Conservation (phyloP, 2,797 vertebrate species). For the Brachyalestes nurse region DNA sequence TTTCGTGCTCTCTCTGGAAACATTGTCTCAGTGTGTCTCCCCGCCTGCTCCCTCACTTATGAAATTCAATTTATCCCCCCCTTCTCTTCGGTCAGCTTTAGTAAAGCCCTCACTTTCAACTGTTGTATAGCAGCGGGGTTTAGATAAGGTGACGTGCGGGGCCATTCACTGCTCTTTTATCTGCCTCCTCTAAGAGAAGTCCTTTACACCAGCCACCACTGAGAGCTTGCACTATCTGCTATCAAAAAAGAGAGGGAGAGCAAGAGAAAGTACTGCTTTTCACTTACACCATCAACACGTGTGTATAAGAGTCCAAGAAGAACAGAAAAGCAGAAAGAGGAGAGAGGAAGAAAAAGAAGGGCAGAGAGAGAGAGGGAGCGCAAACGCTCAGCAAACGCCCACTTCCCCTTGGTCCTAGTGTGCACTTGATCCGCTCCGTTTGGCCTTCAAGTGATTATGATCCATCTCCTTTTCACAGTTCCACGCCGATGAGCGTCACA, state of each 20-base stretch:
- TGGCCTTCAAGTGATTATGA: constrained; percentile 73
- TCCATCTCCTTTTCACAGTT: constrained; percentile 71
- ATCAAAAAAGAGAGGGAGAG: constrained; percentile 49
- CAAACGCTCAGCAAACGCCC: constrained; percentile 20
- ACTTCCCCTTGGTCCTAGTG: constrained; percentile 47
- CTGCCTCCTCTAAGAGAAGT: constrained; percentile 68
- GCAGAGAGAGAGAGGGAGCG: neutral
- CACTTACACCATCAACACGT: constrained; percentile 55
- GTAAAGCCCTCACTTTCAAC: constrained; percentile 68
- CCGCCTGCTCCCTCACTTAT: constrained; percentile 50
- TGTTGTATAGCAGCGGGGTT: constrained; percentile 59
- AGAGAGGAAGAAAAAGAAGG: neutral
- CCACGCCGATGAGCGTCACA: constrained; percentile 65
- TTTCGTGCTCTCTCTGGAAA: constrained; percentile 30
- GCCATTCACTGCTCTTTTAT: constrained; percentile 71
- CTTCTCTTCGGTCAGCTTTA: constrained; percentile 56
- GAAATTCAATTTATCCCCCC: constrained; percentile 61
- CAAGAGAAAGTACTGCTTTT: constrained; percentile 46
- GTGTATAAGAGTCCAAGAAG: constrained; percentile 13
- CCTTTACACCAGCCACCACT: constrained; percentile 62
- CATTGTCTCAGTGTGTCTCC: constrained; percentile 55
- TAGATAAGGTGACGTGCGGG: constrained; percentile 72
- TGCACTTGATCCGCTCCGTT: constrained; percentile 61
- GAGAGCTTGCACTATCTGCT: constrained; percentile 62
- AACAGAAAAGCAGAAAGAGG: constrained; percentile 8